Evolutionary conservation across 2,797 vertebrate species (phyloP).

Genomic region (Spondyliosoma cantharus): DNA sequence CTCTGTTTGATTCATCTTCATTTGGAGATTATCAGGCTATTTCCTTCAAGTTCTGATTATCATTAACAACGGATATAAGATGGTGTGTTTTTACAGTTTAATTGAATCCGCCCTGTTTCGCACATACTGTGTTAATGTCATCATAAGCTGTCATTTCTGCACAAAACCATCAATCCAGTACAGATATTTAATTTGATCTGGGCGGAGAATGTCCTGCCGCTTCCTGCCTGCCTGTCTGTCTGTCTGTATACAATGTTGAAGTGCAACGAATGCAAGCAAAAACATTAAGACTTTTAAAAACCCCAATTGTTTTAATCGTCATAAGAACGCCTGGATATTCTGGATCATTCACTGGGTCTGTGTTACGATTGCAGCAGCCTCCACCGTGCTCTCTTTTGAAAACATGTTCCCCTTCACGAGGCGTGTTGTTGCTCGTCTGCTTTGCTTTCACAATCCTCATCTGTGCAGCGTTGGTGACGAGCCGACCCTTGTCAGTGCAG

Average conservation of each 20-base stretch:
- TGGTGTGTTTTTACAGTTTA: not conserved
- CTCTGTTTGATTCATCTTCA: not conserved
- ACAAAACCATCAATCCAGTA: not conserved
- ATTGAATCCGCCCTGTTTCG: not conserved
- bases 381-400: not conserved
- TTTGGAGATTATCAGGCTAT: not conserved
- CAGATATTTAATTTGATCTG: not conserved
- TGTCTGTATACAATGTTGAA: not conserved
- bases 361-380: not conserved
- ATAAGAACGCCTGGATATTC: not conserved
- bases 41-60: slow-evolving; percentile 4
- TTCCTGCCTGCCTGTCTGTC: not conserved
- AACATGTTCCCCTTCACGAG: slow-evolving; percentile 9
- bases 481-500: slow-evolving; percentile 31
- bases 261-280: not conserved
- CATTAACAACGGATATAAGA: not conserved
- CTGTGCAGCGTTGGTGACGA: slow-evolving; percentile 14
- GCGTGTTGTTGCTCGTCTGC: slow-evolving; percentile 68
- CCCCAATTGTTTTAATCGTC: not conserved
- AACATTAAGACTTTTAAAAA: not conserved
- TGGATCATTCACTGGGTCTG: not conserved
- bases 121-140: not conserved
- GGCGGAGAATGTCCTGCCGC: slow-evolving; percentile 1
- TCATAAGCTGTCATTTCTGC: not conserved
- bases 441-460: slow-evolving; percentile 50